phyloP scores from a whole-genome alignment of 2,888 invertebrate species.

The Nomada ferruginata region DNA sequence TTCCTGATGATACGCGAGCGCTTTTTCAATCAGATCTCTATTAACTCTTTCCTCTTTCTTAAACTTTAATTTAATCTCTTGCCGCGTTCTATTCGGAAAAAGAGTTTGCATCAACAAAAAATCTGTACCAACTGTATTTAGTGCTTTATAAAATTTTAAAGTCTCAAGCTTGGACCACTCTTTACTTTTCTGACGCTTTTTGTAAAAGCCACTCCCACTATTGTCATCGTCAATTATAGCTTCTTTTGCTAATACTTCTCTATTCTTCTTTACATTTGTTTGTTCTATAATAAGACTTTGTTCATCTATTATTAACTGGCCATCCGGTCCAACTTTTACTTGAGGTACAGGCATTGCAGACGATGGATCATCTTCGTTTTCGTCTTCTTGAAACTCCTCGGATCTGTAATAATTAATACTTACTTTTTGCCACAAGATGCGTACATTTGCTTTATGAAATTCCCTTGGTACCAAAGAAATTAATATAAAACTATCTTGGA shows the following conservation, averaged over 20 bases:
- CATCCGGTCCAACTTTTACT: conserved; percentile 94
- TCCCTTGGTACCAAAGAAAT: not conserved
- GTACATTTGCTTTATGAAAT: not conserved
- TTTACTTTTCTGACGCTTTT: conserved; percentile 88
- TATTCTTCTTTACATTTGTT: conserved; percentile 87
- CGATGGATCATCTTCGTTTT: conserved; percentile 80
- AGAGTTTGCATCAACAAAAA: conserved; percentile 94
- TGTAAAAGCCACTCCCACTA: conserved; percentile 87
- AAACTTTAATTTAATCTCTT: conserved; percentile 96
- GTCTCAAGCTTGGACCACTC: conserved; percentile 93
- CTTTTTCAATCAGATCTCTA: conserved; percentile 90
- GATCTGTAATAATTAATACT: conserved; percentile 39
- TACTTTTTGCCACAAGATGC: not conserved
- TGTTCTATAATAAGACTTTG: conserved; percentile 93
- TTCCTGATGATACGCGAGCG: conserved; percentile 88
- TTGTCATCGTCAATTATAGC: conserved; percentile 88
- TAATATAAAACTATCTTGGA: conserved; percentile 24
- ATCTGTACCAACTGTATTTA: conserved; percentile 96
- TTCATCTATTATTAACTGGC: conserved; percentile 93
- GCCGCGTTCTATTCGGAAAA: conserved; percentile 91
- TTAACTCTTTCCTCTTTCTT: conserved; percentile 95
- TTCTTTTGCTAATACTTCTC: conserved; percentile 88
- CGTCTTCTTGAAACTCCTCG: conserved; percentile 53
- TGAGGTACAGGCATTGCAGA: conserved; percentile 90
- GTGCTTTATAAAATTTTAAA: conserved; percentile 94